Conservation (phyloP, 2,888 invertebrate genomes). For the Trachelus iudaicus region DNA sequence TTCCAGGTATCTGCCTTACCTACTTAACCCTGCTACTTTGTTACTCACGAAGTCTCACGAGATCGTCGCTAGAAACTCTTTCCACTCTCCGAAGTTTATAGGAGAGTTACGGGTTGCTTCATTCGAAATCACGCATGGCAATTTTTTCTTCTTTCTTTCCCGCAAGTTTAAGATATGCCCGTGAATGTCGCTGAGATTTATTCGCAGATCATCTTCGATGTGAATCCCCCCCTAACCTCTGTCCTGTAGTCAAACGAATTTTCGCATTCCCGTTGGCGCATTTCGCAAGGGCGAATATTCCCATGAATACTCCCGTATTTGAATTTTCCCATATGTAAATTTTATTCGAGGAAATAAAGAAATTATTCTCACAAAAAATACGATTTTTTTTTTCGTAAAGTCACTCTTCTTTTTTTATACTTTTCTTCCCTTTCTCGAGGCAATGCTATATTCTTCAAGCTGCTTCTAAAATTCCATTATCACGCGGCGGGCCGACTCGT, state of each 20-base stretch:
- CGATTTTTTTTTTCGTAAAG: neutral
- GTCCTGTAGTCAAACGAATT: neutral
- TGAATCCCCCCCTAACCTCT: neutral
- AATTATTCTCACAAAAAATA: neutral
- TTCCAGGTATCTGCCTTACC: neutral
- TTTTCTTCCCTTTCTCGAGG: neutral
- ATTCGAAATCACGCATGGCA: neutral
- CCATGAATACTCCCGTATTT: neutral
- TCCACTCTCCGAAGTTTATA: neutral
- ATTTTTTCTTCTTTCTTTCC: neutral
- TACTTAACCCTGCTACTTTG: neutral
- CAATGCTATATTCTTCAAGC: neutral
- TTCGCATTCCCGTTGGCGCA: neutral
- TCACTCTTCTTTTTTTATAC: neutral
- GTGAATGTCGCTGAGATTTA: neutral
- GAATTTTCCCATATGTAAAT: neutral
- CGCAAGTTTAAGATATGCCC: neutral
- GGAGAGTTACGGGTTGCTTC: neutral
- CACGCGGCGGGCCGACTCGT: neutral
- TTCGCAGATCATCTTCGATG: neutral
- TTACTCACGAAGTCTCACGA: neutral
- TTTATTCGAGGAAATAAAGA: neutral
- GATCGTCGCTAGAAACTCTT: neutral
- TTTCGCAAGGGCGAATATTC: neutral
- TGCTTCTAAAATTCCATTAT: neutral